Conservation (phyloP, 1,140 invertebrate species). For the Drosophila simulans region DNA sequence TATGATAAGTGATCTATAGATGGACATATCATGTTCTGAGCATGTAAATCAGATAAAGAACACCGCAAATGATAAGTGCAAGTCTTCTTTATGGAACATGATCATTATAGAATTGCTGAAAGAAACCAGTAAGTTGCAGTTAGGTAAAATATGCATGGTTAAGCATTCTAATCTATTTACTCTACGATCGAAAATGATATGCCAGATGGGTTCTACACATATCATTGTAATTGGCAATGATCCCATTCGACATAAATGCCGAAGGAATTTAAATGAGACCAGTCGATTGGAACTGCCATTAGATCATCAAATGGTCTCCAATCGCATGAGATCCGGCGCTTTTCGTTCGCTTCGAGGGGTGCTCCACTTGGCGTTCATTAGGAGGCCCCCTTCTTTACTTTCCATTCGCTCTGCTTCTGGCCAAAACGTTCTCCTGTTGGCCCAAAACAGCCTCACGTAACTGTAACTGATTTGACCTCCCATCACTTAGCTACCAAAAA, state of each 20-base stretch:
- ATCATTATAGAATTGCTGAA: background rate
- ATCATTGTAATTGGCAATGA: constrained; percentile 8
- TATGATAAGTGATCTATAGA: constrained; percentile 38
- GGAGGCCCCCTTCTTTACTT: constrained; percentile 35
- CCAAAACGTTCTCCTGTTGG: constrained; percentile 44
- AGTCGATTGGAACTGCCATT: constrained; percentile 32
- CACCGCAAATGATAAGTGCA: background rate
- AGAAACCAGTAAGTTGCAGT: background rate
- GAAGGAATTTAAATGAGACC: constrained; percentile 32
- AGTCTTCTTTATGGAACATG: background rate
- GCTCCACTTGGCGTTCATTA: constrained; percentile 55
- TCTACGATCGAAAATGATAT: background rate
- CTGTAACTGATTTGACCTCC: constrained; percentile 59
- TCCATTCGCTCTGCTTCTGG: constrained; percentile 50
- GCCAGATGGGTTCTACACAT: background rate
- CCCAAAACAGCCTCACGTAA: constrained; percentile 47
- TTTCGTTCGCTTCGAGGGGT: constrained; percentile 22
- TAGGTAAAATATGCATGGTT: background rate
- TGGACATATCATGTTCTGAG: constrained; percentile 14
- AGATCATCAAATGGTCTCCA: constrained; percentile 31
- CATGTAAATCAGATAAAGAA: constrained; percentile 22
- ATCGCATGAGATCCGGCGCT: constrained; percentile 9
- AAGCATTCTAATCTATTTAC: background rate
- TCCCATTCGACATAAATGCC: constrained; percentile 28
- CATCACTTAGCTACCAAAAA: constrained; percentile 64